Conservation (phyloP, 2,113 vertebrate species). For the Chlamydotis undulata region DNA sequence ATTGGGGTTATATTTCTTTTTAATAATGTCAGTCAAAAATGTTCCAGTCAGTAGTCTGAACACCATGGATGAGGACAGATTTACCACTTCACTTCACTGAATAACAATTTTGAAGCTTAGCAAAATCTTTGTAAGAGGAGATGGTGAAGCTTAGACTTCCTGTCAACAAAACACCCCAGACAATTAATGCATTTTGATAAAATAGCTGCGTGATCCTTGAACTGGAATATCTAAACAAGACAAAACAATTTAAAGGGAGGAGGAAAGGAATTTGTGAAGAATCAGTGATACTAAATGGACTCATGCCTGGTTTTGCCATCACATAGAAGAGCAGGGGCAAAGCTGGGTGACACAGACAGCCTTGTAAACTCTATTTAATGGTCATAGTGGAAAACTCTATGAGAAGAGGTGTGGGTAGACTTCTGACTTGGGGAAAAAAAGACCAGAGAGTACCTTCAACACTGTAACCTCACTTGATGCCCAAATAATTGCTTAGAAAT, state of each 20-base stretch:
- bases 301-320: background rate
- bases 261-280: background rate
- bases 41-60: slow-evolving; percentile 55
- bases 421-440: background rate
- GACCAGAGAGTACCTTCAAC: background rate
- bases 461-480: background rate
- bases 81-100: slow-evolving; percentile 73
- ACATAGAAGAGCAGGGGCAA: background rate
- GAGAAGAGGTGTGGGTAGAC: background rate
- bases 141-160: slow-evolving; percentile 31
- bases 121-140: slow-evolving; percentile 39
- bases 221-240: slow-evolving; percentile 44
- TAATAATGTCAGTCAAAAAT: slow-evolving; percentile 60
- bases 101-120: slow-evolving; percentile 60
- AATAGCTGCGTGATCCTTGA: slow-evolving; percentile 30
- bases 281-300: background rate
- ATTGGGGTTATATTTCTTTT: slow-evolving; percentile 53
- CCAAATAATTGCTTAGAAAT: background rate
- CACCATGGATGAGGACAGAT: slow-evolving; percentile 56
- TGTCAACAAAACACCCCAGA: slow-evolving; percentile 13
- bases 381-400: background rate
- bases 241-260: slow-evolving; percentile 16
- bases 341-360: background rate
- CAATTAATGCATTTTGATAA: slow-evolving; percentile 46
- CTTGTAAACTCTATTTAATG: background rate